Evolutionary conservation across 2,797 vertebrate genomes (phyloP).

Genomic region (Gymnothorax reevesii): DNA sequence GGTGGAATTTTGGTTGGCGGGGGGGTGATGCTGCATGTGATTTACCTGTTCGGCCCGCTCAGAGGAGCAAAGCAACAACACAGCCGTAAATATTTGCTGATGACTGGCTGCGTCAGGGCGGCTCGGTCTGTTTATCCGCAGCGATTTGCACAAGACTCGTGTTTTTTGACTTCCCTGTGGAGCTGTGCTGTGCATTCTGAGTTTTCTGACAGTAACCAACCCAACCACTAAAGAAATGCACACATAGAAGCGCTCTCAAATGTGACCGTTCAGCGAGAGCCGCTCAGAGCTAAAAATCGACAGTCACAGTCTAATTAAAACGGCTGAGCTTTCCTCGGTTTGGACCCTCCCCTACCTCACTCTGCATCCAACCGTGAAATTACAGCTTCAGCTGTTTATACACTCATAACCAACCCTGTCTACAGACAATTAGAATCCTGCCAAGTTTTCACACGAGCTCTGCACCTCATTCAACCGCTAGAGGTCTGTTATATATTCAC

Average conservation of each 20-base stretch:
- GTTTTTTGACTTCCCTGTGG: not conserved
- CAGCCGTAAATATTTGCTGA: not conserved
- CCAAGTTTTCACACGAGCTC: too few relatives aligned
- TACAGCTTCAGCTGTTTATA: slow-evolving; percentile 24
- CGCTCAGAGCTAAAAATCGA: not conserved
- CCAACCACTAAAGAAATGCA: not conserved
- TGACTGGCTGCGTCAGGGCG: not conserved
- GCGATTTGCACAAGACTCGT: not conserved
- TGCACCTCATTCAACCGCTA: too few relatives aligned
- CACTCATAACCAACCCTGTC: too few relatives aligned
- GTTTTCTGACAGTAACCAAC: slow-evolving; percentile 1
- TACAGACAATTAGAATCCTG: too few relatives aligned
- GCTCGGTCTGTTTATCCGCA: not conserved
- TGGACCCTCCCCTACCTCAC: not conserved
- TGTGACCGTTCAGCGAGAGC: not conserved
- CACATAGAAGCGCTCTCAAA: not conserved
- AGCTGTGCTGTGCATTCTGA: slow-evolving; percentile 8
- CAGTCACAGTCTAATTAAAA: slow-evolving; percentile 21
- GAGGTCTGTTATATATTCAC: too few relatives aligned
- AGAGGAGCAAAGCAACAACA: not conserved
- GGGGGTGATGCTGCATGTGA: not conserved
- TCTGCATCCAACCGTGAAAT: slow-evolving; percentile 26
- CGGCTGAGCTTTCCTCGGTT: not conserved
- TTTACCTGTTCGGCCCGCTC: not conserved
- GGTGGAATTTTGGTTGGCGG: not conserved